Evolutionary conservation across 2,797 vertebrate species (phyloP).

Genomic region (Pogoniulus pusillus): DNA sequence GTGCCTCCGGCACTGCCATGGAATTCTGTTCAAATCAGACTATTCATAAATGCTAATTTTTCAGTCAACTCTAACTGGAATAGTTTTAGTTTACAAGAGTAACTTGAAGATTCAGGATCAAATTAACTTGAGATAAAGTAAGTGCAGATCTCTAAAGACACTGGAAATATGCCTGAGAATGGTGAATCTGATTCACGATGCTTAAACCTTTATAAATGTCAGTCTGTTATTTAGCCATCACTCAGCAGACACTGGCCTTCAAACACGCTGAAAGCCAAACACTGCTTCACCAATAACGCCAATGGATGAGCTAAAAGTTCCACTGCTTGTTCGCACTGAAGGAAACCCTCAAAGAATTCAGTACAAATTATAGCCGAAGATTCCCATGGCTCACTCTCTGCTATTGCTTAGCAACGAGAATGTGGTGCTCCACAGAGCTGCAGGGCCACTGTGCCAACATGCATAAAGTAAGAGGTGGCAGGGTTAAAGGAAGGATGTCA

Average conservation of each 20-base stretch:
- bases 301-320: slow-evolving; percentile 33
- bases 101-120: neutral
- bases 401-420: slow-evolving; percentile 27
- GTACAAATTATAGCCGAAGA: slow-evolving; percentile 10
- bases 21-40: neutral
- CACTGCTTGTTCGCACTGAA: neutral
- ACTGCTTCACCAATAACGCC: neutral
- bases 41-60: neutral
- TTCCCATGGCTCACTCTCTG: neutral
- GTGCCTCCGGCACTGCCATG: neutral
- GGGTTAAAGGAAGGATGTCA: slow-evolving; percentile 40
- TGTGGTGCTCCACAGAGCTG: neutral
- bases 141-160: neutral
- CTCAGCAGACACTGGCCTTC: neutral
- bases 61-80: neutral
- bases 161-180: neutral
- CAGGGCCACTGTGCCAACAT: neutral
- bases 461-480: slow-evolving; percentile 9
- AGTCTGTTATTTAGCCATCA: neutral
- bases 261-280: neutral
- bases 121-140: neutral
- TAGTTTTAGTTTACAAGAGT: neutral
- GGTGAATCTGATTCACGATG: neutral
- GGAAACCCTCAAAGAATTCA: slow-evolving; percentile 45
- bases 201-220: neutral